A percentile compares a stretch with the other conserved stretches of the same genome.
These are phyloP conservation scores for Nephotettix cincticeps DNA, from an alignment of 1,140 invertebrate genomes.

Conservation along the genomic window DNA sequence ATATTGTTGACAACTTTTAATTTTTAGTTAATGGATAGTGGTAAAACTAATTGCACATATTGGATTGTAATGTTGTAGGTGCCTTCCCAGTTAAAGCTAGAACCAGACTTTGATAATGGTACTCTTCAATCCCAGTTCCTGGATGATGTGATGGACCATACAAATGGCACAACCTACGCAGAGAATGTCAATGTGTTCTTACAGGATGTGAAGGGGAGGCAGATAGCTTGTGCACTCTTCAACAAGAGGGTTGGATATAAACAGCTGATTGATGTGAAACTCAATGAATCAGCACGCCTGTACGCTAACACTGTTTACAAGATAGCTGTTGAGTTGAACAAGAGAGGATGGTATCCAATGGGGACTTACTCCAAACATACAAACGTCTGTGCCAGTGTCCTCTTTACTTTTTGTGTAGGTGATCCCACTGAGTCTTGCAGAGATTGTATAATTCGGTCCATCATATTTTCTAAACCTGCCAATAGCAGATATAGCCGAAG, in stretches of 20 bases:
- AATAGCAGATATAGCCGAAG: neutral
- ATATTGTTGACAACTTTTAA: too few species aligned
- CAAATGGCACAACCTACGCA: conserved; percentile 47
- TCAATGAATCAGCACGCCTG: conserved; percentile 64
- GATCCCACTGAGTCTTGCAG: conserved; percentile 62
- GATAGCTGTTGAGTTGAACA: conserved; percentile 77
- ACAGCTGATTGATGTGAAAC: conserved; percentile 71
- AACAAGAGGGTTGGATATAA: conserved; percentile 52
- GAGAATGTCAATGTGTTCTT: conserved; percentile 46
- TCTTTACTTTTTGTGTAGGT: conserved; percentile 71
- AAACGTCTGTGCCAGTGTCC: conserved; percentile 61
- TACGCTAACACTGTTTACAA: conserved; percentile 63
- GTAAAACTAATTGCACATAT: too few species aligned
- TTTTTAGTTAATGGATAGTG: too few species aligned
- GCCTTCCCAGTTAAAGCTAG: conserved; percentile 60
- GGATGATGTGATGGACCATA: too few species aligned
- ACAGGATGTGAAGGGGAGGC: conserved; percentile 42
- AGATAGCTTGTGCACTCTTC: conserved; percentile 45
- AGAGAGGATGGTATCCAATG: conserved; percentile 73
- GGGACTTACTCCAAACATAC: conserved; percentile 60
- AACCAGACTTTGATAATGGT: conserved; percentile 49
- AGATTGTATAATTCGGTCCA: conserved; percentile 72
- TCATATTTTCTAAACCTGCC: conserved; percentile 57
- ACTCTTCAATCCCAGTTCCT: too few species aligned
- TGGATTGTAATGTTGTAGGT: too few species aligned